Conservation (phyloP, 2,888 invertebrate species). For the Phalangium opilio region DNA sequence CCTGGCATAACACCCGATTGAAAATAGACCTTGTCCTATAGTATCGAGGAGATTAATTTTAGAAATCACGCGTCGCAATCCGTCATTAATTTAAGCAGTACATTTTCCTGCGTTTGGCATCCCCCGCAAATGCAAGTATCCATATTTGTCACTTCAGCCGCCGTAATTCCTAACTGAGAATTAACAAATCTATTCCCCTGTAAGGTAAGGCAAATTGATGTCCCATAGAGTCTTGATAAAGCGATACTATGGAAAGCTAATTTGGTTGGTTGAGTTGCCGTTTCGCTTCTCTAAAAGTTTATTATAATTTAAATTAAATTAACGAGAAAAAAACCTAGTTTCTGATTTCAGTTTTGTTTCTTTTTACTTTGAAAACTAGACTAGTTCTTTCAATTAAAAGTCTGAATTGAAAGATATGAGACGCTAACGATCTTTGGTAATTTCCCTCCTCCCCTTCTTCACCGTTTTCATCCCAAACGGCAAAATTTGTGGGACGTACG, state of each 20-base stretch:
- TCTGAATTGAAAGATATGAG: constrained; percentile 45
- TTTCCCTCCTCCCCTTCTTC: constrained; percentile 24
- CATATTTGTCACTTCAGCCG: constrained; percentile 43
- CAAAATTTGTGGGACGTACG: constrained; percentile 32
- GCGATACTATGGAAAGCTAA: too few species aligned
- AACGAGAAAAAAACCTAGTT: too few species aligned
- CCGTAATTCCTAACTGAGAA: constrained; percentile 49
- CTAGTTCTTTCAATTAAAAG: constrained; percentile 52
- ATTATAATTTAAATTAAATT: too few species aligned
- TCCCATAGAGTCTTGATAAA: constrained; percentile 35
- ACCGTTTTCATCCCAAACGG: constrained; percentile 25
- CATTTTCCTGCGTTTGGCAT: too few species aligned
- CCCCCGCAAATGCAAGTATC: constrained; percentile 45
- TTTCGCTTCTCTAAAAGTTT: too few species aligned
- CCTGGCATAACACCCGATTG: constrained; percentile 14
- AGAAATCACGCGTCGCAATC: too few species aligned
- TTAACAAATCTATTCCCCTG: constrained; percentile 51
- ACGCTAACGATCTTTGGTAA: constrained; percentile 25
- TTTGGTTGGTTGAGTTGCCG: too few species aligned
- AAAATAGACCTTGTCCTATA: constrained; percentile 6
- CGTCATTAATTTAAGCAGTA: too few species aligned
- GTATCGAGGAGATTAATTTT: too few species aligned
- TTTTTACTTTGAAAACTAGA: constrained; percentile 48
- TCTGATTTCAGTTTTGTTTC: too few species aligned
- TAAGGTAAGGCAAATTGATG: constrained; percentile 45